Evolutionary conservation across 2,797 vertebrate genomes (phyloP).

Genomic region (Podargus strigoides): DNA sequence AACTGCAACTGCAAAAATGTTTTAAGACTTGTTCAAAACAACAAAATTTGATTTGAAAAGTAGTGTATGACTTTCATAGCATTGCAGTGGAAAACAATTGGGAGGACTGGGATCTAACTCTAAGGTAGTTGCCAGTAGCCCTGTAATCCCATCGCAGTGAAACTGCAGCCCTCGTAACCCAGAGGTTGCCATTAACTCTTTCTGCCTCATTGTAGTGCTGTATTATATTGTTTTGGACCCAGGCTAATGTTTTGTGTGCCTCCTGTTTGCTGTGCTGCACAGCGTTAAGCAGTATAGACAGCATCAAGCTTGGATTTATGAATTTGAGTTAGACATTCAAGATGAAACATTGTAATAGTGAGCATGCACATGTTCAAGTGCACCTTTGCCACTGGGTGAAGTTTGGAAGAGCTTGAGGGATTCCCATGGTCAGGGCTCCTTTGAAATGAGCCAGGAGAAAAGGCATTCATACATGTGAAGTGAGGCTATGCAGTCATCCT

Average conservation of each 20-base stretch:
- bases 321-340: neutral
- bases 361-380: fast-evolving
- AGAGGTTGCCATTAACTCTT: neutral
- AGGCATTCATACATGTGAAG: neutral
- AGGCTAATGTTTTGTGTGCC: neutral
- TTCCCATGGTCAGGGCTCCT: neutral
- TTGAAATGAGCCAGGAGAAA: neutral
- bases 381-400: neutral
- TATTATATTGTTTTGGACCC: neutral
- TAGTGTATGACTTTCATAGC: neutral
- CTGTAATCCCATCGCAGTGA: neutral
- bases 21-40: neutral
- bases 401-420: neutral
- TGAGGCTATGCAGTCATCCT: neutral
- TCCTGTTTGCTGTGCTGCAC: neutral
- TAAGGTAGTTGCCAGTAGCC: neutral
- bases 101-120: neutral
- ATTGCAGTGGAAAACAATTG: neutral
- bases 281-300: neutral
- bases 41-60: neutral
- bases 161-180: neutral
- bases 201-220: neutral
- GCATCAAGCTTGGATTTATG: neutral
- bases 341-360: neutral
- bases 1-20: neutral